These are phyloP conservation scores for Dastarcus helophoroides DNA, from an alignment of 2,888 invertebrate genomes.

Conservation along the genomic window DNA sequence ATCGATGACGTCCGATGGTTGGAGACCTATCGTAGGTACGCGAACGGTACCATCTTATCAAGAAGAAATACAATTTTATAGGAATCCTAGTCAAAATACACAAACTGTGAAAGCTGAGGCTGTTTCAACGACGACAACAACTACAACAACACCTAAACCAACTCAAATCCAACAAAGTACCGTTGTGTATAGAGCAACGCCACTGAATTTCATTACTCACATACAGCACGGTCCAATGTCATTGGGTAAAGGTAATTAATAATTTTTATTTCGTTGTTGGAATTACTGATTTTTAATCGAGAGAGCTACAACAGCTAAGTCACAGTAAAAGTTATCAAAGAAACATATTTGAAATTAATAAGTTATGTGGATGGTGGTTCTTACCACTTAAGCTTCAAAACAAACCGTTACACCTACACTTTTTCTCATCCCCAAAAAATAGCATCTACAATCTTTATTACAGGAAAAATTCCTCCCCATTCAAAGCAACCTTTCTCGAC, in stretches of 20 bases:
- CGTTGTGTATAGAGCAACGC: conserved; percentile 3
- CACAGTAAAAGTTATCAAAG: too few relatives aligned
- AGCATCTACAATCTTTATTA: too few relatives aligned
- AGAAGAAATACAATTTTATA: conserved; percentile 25
- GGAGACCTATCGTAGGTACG: conserved; percentile 47
- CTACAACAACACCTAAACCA: conserved; percentile 10
- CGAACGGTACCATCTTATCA: conserved; percentile 17
- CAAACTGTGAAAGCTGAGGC: conserved; percentile 21
- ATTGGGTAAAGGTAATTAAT: conserved; percentile 6
- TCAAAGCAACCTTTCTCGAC: conserved; percentile 5
- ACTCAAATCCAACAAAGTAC: conserved; percentile 6
- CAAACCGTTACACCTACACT: too few relatives aligned
- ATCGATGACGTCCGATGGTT: conserved; percentile 47
- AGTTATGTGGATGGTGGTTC: too few relatives aligned
- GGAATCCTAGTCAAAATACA: conserved; percentile 20
- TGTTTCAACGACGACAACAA: conserved; percentile 10
- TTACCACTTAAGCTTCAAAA: too few relatives aligned
- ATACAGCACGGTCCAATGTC: conserved; percentile 1
- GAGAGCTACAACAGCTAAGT: too few relatives aligned
- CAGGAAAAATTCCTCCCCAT: conserved; percentile 10
- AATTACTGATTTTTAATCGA: too few relatives aligned
- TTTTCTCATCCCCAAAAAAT: too few relatives aligned
- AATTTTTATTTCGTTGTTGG: neutral
- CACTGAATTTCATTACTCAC: conserved; percentile 7
- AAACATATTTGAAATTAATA: too few relatives aligned